Conservation (phyloP, 2,113 vertebrate species). For the Sorex araneus region DNA sequence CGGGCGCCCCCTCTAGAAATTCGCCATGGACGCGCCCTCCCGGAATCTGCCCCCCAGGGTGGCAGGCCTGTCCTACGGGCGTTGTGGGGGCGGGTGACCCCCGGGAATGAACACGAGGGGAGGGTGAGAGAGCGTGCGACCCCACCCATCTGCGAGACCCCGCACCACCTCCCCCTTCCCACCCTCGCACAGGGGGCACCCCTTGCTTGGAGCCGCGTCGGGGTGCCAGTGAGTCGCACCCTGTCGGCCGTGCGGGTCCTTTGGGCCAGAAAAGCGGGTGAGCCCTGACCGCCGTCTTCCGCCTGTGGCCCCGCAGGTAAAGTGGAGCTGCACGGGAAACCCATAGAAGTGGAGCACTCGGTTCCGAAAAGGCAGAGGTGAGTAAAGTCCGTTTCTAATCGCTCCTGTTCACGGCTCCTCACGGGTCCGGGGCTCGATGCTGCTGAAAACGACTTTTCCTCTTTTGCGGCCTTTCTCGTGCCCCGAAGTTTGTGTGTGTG, state of each 20-base stretch:
- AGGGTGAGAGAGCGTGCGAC: not conserved
- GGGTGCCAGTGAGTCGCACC: not conserved
- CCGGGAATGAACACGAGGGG: not conserved
- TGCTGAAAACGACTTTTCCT: constrained; percentile 31
- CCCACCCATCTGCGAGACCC: not conserved
- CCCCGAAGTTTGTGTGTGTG: not conserved
- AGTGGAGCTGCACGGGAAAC: constrained; percentile 98
- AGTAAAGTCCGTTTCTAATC: constrained; percentile 59
- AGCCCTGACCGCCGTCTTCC: not conserved
- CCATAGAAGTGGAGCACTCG: constrained; percentile 98
- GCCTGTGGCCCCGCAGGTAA: constrained; percentile 91
- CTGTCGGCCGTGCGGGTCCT: not conserved
- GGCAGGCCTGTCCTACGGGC: not conserved
- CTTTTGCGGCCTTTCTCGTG: not conserved
- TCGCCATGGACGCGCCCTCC: not conserved
- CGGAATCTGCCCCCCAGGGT: not conserved
- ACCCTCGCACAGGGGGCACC: not conserved
- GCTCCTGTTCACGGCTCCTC: not conserved
- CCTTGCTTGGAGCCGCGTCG: no score
- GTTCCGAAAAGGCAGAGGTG: constrained; percentile 99
- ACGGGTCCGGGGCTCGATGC: not conserved
- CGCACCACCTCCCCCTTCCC: not conserved
- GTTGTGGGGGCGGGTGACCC: not conserved
- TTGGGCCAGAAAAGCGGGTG: not conserved
- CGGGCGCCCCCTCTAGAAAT: not conserved